Conservation (phyloP, 2,113 vertebrate genomes). For the Phainopepla nitens region DNA sequence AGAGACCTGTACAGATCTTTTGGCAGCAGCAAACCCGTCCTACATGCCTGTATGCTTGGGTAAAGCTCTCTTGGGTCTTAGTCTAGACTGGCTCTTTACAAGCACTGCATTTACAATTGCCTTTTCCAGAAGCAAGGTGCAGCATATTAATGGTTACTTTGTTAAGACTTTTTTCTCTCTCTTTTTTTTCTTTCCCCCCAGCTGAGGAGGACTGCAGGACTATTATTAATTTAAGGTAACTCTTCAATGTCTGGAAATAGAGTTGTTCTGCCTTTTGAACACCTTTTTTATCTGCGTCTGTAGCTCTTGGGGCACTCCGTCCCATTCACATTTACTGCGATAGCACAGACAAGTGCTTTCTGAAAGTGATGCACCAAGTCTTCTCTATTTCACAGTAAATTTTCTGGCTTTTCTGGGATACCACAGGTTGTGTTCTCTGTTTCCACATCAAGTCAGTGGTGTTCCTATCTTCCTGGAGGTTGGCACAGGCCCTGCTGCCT, state of each 20-base stretch:
- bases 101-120: not conserved
- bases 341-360: not conserved
- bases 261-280: not conserved
- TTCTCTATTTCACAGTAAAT: not conserved
- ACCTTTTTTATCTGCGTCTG: not conserved
- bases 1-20: not conserved
- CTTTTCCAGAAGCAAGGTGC: not conserved
- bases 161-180: not conserved
- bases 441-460: not conserved
- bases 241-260: not conserved
- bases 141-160: not conserved
- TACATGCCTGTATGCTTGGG: not conserved
- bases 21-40: not conserved
- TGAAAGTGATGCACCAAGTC: not conserved
- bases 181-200: not conserved
- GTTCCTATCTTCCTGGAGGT: not conserved
- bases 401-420: not conserved
- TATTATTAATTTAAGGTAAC: not conserved
- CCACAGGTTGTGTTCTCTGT: not conserved
- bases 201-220: not conserved
- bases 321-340: not conserved
- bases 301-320: not conserved
- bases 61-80: not conserved
- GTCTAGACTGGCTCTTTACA: not conserved
- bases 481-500: rapidly evolving